Evolutionary conservation across 2,113 vertebrate species (phyloP).

Genomic region (Theristicus caerulescens): DNA sequence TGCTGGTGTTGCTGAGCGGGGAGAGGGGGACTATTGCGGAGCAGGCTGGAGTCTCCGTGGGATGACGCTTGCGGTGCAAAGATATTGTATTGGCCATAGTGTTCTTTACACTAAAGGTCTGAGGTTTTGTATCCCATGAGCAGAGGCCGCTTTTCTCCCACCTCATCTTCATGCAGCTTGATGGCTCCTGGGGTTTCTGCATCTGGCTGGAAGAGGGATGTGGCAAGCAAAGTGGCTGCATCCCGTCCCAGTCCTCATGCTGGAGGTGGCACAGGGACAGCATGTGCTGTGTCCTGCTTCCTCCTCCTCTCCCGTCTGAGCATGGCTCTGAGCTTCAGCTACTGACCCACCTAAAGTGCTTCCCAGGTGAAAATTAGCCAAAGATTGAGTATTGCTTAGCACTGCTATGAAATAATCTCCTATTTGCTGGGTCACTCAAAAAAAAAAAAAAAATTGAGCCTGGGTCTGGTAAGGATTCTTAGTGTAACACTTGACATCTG

Average conservation of each 20-base stretch:
- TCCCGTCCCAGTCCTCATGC: rapidly evolving
- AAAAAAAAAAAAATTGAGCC: background rate
- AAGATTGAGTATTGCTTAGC: rapidly evolving
- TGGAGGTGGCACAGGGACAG: background rate
- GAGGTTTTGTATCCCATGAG: rapidly evolving
- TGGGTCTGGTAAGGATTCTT: background rate
- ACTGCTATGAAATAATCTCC: background rate
- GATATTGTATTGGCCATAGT: rapidly evolving
- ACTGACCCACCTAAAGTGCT: rapidly evolving
- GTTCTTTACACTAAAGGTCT: background rate
- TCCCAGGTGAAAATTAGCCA: background rate
- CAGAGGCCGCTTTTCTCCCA: background rate
- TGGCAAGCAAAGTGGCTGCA: rapidly evolving
- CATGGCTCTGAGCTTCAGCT: background rate
- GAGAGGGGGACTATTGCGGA: rapidly evolving
- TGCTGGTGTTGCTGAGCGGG: background rate
- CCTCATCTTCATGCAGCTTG: rapidly evolving
- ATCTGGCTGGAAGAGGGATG: background rate
- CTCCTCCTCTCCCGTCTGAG: background rate
- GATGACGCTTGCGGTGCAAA: rapidly evolving
- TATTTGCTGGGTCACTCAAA: background rate
- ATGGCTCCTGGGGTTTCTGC: background rate
- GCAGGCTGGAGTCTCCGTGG: background rate
- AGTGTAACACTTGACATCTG: background rate
- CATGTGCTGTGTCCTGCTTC: background rate